Base-by-base conservation (phyloP, 2,113 vertebrate species). In the Platysternon megacephalum region DNA sequence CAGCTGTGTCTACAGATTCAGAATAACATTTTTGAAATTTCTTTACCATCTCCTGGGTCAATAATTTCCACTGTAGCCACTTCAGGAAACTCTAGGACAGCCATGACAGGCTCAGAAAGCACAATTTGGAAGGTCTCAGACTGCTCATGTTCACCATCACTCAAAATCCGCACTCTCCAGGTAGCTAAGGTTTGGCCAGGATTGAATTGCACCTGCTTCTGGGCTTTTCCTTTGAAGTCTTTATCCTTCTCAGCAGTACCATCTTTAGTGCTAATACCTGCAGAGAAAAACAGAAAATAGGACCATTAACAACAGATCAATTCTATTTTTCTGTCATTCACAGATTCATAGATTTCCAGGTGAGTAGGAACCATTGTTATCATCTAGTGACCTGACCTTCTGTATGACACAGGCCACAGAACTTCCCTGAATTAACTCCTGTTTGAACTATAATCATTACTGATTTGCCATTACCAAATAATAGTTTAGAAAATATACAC, bases 201-300 rank as follows among this genome's bases (percentile, higher is more conserved):
- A 97, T 99, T 99, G 97, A 99, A 99, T 97, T 99, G 99, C 89
- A 99, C 99, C 94, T 99, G 99, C 89, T 97, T 99, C 97, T 99
- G 99, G 2, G 99, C 98, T 97, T 99, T 99, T 21, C 99, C 99
- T 97, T 97, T 98, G 97, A 99, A 99, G 93, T 99, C 99, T 93
- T 98, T 98, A 21, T 99, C 99, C 91, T 98, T 99, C 94, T 98
- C 98, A 3, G 99, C 99, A 3, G 98, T 99, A 28, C 98, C 99
- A 76, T 99, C 99, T 95, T 96, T 97, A 3, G 99, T 99, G 76
- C 98, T 97, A 88, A 99, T 99, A 94, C 99, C 99, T 99, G 91
- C 13, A 22, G 88, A 11, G 74, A 72, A 91, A 97, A 96, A 81
- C 52, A 97, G 80, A 90, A 94, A 95, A 74, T 86, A 16, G 78